Base-by-base conservation (phyloP, 2,113 vertebrate species). In the Chlorodrepanis virens region DNA sequence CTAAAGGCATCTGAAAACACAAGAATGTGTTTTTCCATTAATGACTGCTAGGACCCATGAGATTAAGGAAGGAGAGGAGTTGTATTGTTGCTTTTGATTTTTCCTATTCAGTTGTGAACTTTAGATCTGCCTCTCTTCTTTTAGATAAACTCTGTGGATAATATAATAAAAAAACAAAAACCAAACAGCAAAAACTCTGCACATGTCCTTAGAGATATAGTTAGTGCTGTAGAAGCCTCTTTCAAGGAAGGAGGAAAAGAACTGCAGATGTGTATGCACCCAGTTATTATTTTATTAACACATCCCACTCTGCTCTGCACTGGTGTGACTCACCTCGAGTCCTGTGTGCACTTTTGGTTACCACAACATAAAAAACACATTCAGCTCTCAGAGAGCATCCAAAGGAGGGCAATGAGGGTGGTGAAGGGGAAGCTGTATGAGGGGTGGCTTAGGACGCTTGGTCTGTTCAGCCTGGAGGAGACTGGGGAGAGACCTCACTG, bases 401-500 rank as follows among this genome's bases (percentile, higher is more conserved):
- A 53, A 61, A 33, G 14, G 33, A 45, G 14, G 2, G 7, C 37
- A 44, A 1, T 0, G 1, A 53, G 27, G 45, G 53, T 12, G 33
- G 5, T 12, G 33, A 69, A 60, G 18, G 9, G 2, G 7, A 53
- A 39, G 10, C 10, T 0, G 0, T 33, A 1, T 14, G 37, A 86
- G 45, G 14, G 19, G 33, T 0, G 1, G 4, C 37, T 77, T 45
- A 60, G 54, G 0, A 35, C 7, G 0, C 53, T 60, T 2, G 37
- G 9, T 33, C 9, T 68, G 45, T 23, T 45, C 63, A 69, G 18
- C 45, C 37, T 52, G 53, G 21, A 65, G 37, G 6, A 52, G 72
- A 4, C 27, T 60, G 33, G 53, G 54, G 39, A 10, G 11, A 44
- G 6, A 11, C 33, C 37, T 77, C 53, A 23, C 1, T 60, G 83